Percentiles rank a stretch among this genome's conserved stretches.
phyloP scores from a whole-genome alignment of 2,797 vertebrate species.

The Menidia menidia region DNA sequence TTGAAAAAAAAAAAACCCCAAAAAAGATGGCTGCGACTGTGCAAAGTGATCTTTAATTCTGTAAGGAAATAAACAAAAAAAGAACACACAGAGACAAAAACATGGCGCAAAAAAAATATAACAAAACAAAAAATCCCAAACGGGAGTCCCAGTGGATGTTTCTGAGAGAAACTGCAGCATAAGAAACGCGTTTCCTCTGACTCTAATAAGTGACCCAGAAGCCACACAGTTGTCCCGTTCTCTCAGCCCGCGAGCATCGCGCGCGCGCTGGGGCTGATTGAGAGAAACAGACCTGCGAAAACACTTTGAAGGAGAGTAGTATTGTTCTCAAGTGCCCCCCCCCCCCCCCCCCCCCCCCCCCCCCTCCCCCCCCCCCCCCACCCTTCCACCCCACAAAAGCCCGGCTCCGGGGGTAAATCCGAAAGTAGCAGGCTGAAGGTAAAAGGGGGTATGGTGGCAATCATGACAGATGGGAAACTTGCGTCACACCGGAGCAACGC shows the following conservation, averaged over 20 bases:
- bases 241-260: slow-evolving; percentile 62
- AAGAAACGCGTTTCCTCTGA: slow-evolving; percentile 5
- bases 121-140: slow-evolving; percentile 53
- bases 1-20: background rate
- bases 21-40: slow-evolving; percentile 37
- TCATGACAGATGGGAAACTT: slow-evolving; percentile 81
- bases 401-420: slow-evolving; percentile 42
- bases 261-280: slow-evolving; percentile 31
- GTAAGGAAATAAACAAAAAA: background rate
- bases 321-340: slow-evolving; percentile 61
- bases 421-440: slow-evolving; percentile 63
- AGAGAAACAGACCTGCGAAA: slow-evolving; percentile 51
- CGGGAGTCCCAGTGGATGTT: slow-evolving; percentile 54
- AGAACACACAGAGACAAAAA: slow-evolving; percentile 21
- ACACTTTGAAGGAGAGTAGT: slow-evolving; percentile 58
- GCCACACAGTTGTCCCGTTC: slow-evolving; percentile 76
- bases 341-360: background rate
- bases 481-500: slow-evolving; percentile 78
- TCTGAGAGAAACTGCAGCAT: slow-evolving; percentile 53
- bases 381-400: background rate
- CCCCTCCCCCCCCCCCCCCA: too few relatives aligned
- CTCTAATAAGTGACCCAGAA: slow-evolving; percentile 77
- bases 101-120: slow-evolving; percentile 46
- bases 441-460: slow-evolving; percentile 68
- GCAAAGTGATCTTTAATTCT: slow-evolving; percentile 55